Conservation (phyloP, 92 coral and sea anemone genomes). For the Zoanthus solanderi region DNA sequence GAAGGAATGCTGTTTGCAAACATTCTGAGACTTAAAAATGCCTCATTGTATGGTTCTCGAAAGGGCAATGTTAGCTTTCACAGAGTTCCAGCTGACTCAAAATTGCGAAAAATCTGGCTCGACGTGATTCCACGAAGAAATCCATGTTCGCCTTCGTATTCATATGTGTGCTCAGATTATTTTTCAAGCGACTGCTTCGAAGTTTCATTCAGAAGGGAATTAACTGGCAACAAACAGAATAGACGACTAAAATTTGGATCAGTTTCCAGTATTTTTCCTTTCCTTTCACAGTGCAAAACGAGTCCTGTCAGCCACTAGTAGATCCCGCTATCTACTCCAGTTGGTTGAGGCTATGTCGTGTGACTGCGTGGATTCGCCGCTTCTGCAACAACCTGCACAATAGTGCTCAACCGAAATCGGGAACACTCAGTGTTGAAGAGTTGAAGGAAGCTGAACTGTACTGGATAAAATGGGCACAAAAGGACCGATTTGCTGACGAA, state of each 20-base stretch:
- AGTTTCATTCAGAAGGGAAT: neutral
- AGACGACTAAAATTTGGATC: neutral
- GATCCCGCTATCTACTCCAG: too few species aligned
- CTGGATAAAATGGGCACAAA: slow-evolving; percentile 28
- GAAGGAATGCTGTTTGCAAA: neutral
- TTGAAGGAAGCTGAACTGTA: neutral
- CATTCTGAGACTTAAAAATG: neutral
- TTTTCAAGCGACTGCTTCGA: neutral
- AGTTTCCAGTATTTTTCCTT: neutral
- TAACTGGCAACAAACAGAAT: neutral
- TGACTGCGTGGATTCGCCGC: slow-evolving; percentile 37
- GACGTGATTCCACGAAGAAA: neutral
- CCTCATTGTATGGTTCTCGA: neutral
- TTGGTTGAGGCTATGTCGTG: slow-evolving; percentile 47
- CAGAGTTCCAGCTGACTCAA: neutral
- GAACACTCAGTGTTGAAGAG: neutral
- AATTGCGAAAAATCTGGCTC: neutral
- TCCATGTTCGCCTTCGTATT: neutral
- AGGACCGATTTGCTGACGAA: neutral
- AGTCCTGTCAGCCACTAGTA: too few species aligned
- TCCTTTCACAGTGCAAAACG: neutral
- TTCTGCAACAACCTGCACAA: neutral
- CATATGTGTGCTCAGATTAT: neutral
- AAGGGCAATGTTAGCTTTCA: neutral
- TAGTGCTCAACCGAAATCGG: neutral